Base-by-base conservation (phyloP, 1,140 invertebrate species). In the Lepidotrigona ventralis region DNA sequence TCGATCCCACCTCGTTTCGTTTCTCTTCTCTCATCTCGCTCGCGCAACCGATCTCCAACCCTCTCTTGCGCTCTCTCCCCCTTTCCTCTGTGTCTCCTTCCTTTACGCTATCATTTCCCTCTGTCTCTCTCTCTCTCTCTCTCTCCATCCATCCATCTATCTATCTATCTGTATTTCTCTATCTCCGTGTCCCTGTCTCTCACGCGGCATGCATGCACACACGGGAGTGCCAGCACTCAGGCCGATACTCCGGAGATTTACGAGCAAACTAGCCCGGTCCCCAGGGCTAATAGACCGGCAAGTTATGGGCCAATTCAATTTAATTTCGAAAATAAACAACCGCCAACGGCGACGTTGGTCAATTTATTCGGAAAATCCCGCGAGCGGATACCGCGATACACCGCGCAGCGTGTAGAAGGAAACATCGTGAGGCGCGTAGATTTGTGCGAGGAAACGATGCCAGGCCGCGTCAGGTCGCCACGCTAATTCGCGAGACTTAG, bases 251-350 rank as follows among this genome's bases (percentile, higher is more conserved):
- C 39, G 70, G 90, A 92, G 92, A 93, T 93, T 93, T 93, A 93
- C 85, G 92, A 91, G 90, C 90, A 92, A 92, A 93, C 92, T 91
- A 93, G 91, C 89, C 89, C 80, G 85, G 81, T 92, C 92, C 91
- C 91, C 90, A 84, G 89, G 88, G 90, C 92, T 93, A 93, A 93
- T 93, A 93, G 91, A 92, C 90, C 91, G 86, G 86, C 90, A 92
- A 93, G 92, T 93, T 93, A 93, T 92, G 91, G 91, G 88, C 87
- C 90, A 92, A 93, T 93, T 93, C 91, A 92, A 92, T 93, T 93
- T 92, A 93, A 93, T 93, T 93, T 93, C 90, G 87, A 93, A 90
- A 93, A 93, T 92, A 92, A 92, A 92, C 91, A 93, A 92, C 87
- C 89, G 76, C 84, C 85, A 74, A 81, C 84, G 81, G 84, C 89